Evolutionary conservation across 2,888 invertebrate genomes (phyloP).

Genomic region (Eupithecia subfuscata): DNA sequence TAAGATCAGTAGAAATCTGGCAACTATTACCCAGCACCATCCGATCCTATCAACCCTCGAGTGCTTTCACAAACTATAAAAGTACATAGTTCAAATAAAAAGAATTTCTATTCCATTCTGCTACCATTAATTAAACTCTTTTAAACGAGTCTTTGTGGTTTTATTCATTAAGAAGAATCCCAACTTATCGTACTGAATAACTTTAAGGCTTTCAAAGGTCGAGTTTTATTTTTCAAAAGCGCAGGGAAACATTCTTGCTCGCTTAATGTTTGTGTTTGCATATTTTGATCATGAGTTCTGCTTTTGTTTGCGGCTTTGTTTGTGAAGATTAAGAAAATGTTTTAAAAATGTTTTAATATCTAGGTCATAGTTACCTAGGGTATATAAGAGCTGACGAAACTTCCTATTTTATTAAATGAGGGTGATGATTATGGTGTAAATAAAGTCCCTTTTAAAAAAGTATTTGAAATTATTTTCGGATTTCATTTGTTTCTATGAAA

Average conservation of each 20-base stretch:
- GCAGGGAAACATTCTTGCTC: background rate
- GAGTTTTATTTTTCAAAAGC: background rate
- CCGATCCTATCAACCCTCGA: background rate
- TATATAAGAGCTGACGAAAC: no score
- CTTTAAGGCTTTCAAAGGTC: constrained; percentile 3
- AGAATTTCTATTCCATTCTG: background rate
- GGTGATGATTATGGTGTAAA: no score
- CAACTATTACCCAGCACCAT: background rate
- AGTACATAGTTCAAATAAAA: background rate
- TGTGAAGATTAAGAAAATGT: background rate
- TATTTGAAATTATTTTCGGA: no score
- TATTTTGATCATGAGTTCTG: background rate
- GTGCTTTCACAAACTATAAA: background rate
- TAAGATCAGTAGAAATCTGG: background rate
- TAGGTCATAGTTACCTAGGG: no score
- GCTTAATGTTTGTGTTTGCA: background rate
- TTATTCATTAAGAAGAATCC: background rate
- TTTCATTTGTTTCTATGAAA: no score
- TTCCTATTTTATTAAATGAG: no score
- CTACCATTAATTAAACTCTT: constrained; percentile 1
- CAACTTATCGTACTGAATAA: constrained; percentile 1
- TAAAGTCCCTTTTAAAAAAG: no score
- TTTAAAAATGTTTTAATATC: background rate
- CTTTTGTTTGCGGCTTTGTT: background rate
- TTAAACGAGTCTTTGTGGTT: constrained; percentile 2